Evolutionary conservation across 2,113 vertebrate genomes (phyloP).

Genomic region (Grammomys dolichurus): DNA sequence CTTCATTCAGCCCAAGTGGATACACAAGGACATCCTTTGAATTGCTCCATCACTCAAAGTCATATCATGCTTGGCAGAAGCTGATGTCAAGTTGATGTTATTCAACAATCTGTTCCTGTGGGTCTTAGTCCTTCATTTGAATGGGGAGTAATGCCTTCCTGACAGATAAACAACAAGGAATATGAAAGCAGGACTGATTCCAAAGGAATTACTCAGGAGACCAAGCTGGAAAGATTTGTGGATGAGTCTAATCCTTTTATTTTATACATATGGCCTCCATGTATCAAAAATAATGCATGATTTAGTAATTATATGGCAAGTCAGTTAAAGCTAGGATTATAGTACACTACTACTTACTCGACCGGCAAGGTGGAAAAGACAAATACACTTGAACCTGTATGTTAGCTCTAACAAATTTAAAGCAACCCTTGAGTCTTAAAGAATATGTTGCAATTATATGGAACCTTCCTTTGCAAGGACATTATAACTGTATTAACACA

Average conservation of each 20-base stretch:
- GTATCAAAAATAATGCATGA: neutral
- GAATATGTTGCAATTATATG: neutral
- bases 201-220: neutral
- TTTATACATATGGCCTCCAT: constrained; percentile 40
- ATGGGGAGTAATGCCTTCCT: neutral
- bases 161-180: neutral
- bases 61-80: neutral
- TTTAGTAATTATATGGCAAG: neutral
- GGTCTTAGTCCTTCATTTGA: neutral
- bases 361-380: constrained; percentile 3
- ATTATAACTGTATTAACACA: constrained; percentile 76
- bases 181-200: neutral
- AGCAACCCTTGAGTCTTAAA: constrained; percentile 24
- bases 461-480: constrained; percentile 63
- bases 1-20: neutral
- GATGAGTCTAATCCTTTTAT: constrained; percentile 16
- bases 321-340: constrained; percentile 66
- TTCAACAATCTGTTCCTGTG: neutral
- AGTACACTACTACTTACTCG: constrained; percentile 60
- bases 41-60: neutral
- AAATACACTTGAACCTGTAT: constrained; percentile 22
- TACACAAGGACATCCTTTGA: accelerated
- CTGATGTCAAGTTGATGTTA: neutral
- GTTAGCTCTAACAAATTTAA: constrained; percentile 45
- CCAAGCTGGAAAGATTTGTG: neutral